Evolutionary conservation across 2,113 vertebrate species (phyloP), one percentile per base, ranked within the genome.

Genomic region (Lathamus discolor): DNA sequence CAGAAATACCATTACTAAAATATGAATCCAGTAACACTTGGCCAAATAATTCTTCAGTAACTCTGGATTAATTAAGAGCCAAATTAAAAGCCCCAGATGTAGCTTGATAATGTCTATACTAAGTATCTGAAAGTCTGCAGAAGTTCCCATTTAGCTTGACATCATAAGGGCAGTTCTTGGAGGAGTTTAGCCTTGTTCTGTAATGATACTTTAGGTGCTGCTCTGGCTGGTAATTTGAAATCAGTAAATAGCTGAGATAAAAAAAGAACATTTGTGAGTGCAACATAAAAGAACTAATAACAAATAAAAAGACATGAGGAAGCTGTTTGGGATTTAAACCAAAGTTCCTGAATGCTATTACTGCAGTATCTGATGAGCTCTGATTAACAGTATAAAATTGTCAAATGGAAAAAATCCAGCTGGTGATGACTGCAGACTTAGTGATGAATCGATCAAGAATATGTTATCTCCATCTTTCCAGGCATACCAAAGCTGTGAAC

Each of bases 331-430:
- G 93, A 93, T 95, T 97, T 87, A 76, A 87, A 94, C 66, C 37
- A 39, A 92, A 92, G 29, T 73, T 95, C 57, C 83, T 84, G 48
- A 89, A 92, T 91, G 54, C 35, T 92, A 54, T 91, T 95, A 95
- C 74, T 92, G 44, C 66, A 92, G 35, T 86, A 86, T 93, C 59
- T 89, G 74, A 94, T 96, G 92, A 96, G 73, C 83, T 96, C 88
- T 94, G 83, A 96, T 95, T 94, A 96, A 94, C 46, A 83, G 88
- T 55, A 49, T 74, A 83, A 96, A 95, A 96, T 93, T 96, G 93
- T 49, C 86, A 87, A 95, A 89, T 84, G 69, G 69, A 87, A 96
- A 96, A 92, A 91, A 39, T 94, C 69, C 70, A 76, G n/a, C 66
- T 95, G 81, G 88, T 96, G 92, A 70, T 82, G 83, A 86, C 76